Evolutionary conservation across 2,113 vertebrate genomes (phyloP).

Genomic region (Pterocles gutturalis): DNA sequence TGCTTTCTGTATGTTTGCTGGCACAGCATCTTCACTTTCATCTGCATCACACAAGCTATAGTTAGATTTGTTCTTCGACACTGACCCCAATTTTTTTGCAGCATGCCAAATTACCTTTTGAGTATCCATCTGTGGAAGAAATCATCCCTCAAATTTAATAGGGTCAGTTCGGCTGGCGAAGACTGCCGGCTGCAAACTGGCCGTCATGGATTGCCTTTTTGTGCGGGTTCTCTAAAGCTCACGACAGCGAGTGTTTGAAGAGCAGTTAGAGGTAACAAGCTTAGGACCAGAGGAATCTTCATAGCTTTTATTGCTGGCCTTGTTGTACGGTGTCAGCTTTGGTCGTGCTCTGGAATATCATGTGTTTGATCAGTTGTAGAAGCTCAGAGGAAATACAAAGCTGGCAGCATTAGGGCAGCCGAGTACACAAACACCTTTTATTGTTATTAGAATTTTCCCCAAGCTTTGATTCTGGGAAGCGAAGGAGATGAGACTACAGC

Average conservation of each 20-base stretch:
- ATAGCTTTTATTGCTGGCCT: background rate
- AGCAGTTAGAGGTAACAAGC: background rate
- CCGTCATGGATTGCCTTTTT: background rate
- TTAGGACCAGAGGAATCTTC: background rate
- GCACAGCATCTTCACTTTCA: background rate
- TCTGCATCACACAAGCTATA: background rate
- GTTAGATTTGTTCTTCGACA: background rate
- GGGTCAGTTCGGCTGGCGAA: background rate
- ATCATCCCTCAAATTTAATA: background rate
- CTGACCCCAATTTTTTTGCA: background rate
- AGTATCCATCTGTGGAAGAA: background rate
- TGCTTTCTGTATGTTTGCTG: background rate
- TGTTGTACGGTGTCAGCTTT: background rate
- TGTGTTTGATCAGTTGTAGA: background rate
- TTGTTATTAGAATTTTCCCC: background rate
- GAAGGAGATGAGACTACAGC: background rate
- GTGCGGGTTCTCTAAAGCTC: background rate
- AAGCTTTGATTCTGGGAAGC: background rate
- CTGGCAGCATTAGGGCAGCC: background rate
- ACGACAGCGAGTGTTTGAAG: background rate
- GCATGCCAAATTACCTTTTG: background rate
- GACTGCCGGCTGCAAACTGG: background rate
- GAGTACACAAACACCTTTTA: background rate
- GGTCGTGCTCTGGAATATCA: background rate
- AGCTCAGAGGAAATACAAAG: rapidly evolving